These are phyloP conservation scores for Rhodophaea formosa DNA, from an alignment of 2,888 invertebrate species.

Conservation along the genomic window DNA sequence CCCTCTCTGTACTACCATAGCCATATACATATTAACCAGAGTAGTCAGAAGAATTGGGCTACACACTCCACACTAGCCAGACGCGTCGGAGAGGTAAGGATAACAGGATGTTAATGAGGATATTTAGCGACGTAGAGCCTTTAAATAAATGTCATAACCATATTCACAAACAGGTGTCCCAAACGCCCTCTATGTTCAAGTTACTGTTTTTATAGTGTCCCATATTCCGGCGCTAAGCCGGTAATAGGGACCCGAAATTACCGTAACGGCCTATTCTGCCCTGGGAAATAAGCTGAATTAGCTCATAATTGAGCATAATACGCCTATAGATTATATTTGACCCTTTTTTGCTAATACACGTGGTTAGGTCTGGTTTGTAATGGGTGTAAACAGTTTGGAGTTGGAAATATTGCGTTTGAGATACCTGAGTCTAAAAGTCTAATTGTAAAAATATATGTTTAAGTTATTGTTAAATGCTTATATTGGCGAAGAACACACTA, in stretches of 20 bases:
- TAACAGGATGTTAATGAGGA: too few species aligned
- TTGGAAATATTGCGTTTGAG: neutral
- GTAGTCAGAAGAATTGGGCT: too few species aligned
- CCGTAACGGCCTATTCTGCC: slow-evolving; percentile 1
- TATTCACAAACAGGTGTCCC: neutral
- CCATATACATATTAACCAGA: too few species aligned
- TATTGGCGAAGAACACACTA: too few species aligned
- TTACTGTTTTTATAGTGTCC: slow-evolving; percentile 3
- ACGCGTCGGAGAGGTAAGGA: too few species aligned
- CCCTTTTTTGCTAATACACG: neutral
- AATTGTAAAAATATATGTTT: too few species aligned
- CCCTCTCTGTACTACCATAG: too few species aligned
- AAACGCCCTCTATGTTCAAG: neutral
- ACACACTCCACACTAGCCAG: too few species aligned
- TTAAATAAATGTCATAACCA: neutral
- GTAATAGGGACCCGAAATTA: slow-evolving; percentile 3
- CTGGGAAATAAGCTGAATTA: slow-evolving; percentile 3
- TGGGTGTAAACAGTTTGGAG: neutral
- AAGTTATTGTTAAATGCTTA: too few species aligned
- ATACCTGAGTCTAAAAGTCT: too few species aligned
- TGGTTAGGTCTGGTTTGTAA: neutral
- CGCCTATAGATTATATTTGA: neutral
- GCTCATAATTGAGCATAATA: slow-evolving; percentile 1
- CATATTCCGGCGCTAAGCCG: slow-evolving; percentile 3
- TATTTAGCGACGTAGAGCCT: too few species aligned